Evolutionary conservation across 64 coral and sea anemone species (phyloP).

Genomic region (Montipora capricornis): DNA sequence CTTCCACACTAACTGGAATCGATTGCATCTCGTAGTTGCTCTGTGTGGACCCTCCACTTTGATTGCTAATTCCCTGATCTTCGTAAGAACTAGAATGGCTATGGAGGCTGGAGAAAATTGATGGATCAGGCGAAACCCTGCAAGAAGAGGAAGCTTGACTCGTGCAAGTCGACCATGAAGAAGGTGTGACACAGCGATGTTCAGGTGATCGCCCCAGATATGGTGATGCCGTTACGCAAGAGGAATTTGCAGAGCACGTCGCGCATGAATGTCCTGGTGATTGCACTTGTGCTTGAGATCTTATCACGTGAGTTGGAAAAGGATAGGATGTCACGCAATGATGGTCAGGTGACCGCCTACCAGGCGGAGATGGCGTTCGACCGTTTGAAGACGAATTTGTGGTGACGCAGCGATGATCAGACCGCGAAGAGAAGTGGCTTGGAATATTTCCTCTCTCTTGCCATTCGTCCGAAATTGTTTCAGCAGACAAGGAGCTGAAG

Average conservation of each 20-base stretch:
- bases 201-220: background rate
- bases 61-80: background rate
- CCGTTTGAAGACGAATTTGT: background rate
- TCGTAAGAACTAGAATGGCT: background rate
- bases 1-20: slow-evolving; percentile 25
- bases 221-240: too few species aligned
- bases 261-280: background rate
- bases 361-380: background rate
- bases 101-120: background rate
- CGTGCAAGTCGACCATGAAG: background rate
- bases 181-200: background rate
- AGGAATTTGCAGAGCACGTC: background rate
- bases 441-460: background rate
- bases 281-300: background rate
- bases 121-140: background rate
- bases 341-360: background rate
- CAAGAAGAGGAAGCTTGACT: background rate
- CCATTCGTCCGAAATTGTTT: background rate
- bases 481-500: background rate
- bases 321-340: background rate
- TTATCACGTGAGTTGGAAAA: background rate
- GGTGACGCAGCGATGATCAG: background rate
- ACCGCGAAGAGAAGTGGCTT: background rate
- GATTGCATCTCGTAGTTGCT: background rate
- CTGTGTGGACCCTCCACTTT: background rate